These are phyloP conservation scores for Enteromius anoplus DNA, from an alignment of 2,797 vertebrate species.

Conservation along the genomic window DNA sequence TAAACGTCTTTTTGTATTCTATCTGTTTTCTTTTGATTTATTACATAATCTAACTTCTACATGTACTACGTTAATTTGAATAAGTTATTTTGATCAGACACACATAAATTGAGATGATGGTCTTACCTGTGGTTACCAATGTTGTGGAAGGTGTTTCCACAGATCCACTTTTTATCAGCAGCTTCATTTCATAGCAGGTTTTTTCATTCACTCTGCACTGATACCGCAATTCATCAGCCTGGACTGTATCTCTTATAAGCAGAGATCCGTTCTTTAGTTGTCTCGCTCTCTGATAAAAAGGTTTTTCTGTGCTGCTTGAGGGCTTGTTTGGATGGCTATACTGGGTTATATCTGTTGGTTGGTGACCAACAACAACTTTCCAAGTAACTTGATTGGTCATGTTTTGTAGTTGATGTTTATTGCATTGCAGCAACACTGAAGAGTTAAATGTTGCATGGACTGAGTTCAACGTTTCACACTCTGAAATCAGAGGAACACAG, in stretches of 20 bases:
- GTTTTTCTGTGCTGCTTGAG: neutral
- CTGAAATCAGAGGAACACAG: slow-evolving; percentile 16
- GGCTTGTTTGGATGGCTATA: neutral
- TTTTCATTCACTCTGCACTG: slow-evolving; percentile 17
- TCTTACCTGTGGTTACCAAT: no score
- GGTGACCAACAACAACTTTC: slow-evolving; percentile 29
- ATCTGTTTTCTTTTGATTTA: no score
- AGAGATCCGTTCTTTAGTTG: slow-evolving; percentile 16
- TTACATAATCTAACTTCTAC: no score
- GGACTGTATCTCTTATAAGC: slow-evolving; percentile 22
- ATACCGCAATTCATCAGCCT: slow-evolving; percentile 37
- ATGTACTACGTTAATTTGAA: no score
- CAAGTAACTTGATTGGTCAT: neutral
- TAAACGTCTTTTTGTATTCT: no score
- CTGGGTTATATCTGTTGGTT: accelerated
- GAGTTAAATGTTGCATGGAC: slow-evolving; percentile 9
- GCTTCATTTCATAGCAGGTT: slow-evolving; percentile 36
- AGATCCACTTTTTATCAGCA: slow-evolving; percentile 15
- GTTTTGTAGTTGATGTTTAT: neutral
- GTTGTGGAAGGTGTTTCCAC: no score
- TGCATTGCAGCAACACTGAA: slow-evolving; percentile 28
- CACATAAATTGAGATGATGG: no score
- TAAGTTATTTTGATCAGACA: no score
- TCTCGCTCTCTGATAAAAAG: slow-evolving; percentile 26
- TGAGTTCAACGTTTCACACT: neutral